Evolutionary conservation across 2,888 invertebrate genomes (phyloP).

Genomic region (Apodemia zela): DNA sequence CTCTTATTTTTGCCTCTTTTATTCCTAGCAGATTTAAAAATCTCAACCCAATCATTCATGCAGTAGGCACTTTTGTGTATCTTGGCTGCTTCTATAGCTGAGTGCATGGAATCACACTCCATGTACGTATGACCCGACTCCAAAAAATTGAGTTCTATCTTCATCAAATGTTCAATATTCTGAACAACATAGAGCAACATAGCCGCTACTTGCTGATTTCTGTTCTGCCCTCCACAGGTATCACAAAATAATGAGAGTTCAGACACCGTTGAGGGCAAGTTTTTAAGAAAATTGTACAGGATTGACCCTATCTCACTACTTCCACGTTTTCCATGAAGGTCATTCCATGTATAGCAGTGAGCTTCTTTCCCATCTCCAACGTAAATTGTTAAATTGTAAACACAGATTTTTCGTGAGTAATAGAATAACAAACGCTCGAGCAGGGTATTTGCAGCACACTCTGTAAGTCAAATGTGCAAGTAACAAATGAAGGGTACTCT

Average conservation of each 20-base stretch:
- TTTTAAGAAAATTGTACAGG: constrained; percentile 16
- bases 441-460: constrained; percentile 23
- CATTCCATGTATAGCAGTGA: constrained; percentile 28
- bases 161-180: constrained; percentile 22
- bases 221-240: constrained; percentile 21
- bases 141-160: constrained; percentile 18
- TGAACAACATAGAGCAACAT: constrained; percentile 23
- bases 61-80: constrained; percentile 23
- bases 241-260: constrained; percentile 26
- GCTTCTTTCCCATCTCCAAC: constrained; percentile 19
- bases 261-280: constrained; percentile 21
- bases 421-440: constrained; percentile 24
- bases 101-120: constrained; percentile 5
- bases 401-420: constrained; percentile 26
- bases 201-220: constrained; percentile 26
- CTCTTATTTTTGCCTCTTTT: constrained; percentile 16
- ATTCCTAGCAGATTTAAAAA: constrained; percentile 14
- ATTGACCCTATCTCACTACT: constrained; percentile 21
- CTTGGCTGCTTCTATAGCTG: constrained; percentile 23
- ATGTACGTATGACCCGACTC: constrained; percentile 15
- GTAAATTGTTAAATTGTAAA: constrained; percentile 28
- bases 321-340: constrained; percentile 17
- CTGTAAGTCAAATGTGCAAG: constrained; percentile 14
- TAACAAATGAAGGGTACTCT: constrained; percentile 18
- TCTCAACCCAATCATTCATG: constrained; percentile 16